A percentile compares a stretch with the other conserved stretches of the same genome.
phyloP scores from a whole-genome alignment of 2,888 invertebrate species.

The Plebejus anna region DNA sequence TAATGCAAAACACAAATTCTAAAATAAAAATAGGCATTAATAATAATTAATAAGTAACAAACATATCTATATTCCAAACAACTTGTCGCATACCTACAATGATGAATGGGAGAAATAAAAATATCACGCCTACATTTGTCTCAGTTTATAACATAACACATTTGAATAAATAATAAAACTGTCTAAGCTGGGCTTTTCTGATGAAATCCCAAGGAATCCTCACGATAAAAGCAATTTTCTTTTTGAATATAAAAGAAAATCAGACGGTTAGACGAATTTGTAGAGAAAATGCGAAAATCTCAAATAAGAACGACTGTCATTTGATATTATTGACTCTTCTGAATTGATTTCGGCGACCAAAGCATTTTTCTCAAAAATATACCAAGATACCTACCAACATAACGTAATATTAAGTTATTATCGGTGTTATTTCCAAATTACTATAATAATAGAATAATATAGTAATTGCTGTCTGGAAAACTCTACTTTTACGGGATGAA shows the following conservation, averaged over 20 bases:
- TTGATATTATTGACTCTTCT: conserved; percentile 1
- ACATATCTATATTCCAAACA: neutral
- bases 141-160: conserved; percentile 10
- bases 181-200: neutral
- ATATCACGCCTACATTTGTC: conserved; percentile 18
- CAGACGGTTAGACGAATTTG: conserved; percentile 17
- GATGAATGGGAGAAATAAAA: conserved; percentile 35
- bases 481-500: too few species aligned
- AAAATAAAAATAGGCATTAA: neutral
- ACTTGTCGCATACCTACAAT: neutral
- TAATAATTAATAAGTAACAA: neutral
- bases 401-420: too few species aligned
- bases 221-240: conserved; percentile 18
- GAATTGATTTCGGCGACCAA: neutral
- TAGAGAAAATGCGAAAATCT: neutral
- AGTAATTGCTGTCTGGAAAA: too few species aligned
- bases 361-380: neutral
- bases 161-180: conserved; percentile 20
- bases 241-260: conserved; percentile 19
- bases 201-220: conserved; percentile 10
- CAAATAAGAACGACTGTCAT: neutral
- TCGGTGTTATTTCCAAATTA: neutral
- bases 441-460: neutral
- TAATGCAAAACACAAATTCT: neutral
- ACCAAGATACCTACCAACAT: neutral